A percentile compares a stretch with the other conserved stretches of the same genome.
phyloP scores from a whole-genome alignment of 2,888 invertebrate genomes.

The Chaitophorus viminalis region DNA sequence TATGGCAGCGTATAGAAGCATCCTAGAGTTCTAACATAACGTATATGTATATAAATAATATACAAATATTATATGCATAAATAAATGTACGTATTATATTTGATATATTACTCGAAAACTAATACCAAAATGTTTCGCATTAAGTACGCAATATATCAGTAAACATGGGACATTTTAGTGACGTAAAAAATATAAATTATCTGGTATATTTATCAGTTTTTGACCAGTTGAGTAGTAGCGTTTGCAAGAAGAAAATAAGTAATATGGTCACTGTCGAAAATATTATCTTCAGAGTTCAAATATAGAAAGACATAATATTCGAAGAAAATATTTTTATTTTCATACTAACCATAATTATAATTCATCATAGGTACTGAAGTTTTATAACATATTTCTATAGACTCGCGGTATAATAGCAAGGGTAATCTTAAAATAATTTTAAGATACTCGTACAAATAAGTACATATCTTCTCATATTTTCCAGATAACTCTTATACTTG shows the following conservation, averaged over 20 bases:
- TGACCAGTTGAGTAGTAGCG: not conserved
- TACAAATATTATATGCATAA: not conserved
- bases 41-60: not conserved
- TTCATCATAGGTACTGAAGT: too few relatives aligned
- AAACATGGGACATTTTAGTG: conserved; percentile 1
- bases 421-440: too few relatives aligned
- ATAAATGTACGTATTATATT: not conserved
- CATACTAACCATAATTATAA: too few relatives aligned
- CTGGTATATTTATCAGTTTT: conserved; percentile 20
- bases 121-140: conserved; percentile 15
- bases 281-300: not conserved
- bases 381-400: too few relatives aligned
- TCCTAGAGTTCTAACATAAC: not conserved
- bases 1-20: not conserved
- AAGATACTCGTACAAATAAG: too few relatives aligned
- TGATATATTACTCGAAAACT: not conserved
- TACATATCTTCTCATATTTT: too few relatives aligned
- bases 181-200: conserved; percentile 23
- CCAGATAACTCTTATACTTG: too few relatives aligned
- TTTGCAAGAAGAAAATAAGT: not conserved
- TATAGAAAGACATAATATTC: not conserved
- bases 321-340: too few relatives aligned
- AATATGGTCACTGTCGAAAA: not conserved
- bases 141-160: conserved; percentile 30
- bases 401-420: too few relatives aligned